Percentiles rank a stretch among this genome's conserved stretches.
phyloP scores from a whole-genome alignment of 2,888 invertebrate genomes.

The Apodemia mormo region DNA sequence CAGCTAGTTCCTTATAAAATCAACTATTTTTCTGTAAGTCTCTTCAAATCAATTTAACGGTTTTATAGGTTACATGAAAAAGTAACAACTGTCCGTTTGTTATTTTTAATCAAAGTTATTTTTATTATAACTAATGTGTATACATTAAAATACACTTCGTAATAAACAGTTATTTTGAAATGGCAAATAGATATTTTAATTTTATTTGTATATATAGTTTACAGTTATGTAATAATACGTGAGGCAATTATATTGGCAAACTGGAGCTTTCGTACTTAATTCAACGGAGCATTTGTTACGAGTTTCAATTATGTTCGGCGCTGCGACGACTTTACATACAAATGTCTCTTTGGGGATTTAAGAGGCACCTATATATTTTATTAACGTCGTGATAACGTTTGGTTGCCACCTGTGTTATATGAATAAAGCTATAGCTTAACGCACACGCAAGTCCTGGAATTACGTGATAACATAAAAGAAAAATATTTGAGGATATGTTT shows the following conservation, averaged over 20 bases:
- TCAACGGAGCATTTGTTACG: conserved; percentile 41
- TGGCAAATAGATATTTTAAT: no score
- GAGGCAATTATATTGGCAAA: conserved; percentile 45
- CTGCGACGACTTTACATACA: conserved; percentile 24
- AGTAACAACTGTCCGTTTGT: no score
- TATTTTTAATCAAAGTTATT: no score
- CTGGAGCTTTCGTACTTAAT: conserved; percentile 46
- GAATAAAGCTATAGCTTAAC: not conserved
- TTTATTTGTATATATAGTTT: no score
- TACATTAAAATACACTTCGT: no score
- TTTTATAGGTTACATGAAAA: no score
- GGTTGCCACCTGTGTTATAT: not conserved
- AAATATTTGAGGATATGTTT: not conserved
- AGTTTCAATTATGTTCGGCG: conserved; percentile 33
- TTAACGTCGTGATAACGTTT: conserved; percentile 1
- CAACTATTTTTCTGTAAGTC: no score
- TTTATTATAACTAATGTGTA: no score
- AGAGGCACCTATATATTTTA: conserved; percentile 20
- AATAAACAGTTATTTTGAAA: no score
- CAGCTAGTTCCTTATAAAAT: no score
- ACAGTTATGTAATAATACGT: conserved; percentile 50
- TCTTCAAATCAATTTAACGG: no score
- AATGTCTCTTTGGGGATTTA: conserved; percentile 22
- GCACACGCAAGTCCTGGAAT: not conserved
- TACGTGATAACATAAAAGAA: not conserved